Evolutionary conservation across 1,140 invertebrate genomes (phyloP).

Genomic region (Agrilus planipennis): DNA sequence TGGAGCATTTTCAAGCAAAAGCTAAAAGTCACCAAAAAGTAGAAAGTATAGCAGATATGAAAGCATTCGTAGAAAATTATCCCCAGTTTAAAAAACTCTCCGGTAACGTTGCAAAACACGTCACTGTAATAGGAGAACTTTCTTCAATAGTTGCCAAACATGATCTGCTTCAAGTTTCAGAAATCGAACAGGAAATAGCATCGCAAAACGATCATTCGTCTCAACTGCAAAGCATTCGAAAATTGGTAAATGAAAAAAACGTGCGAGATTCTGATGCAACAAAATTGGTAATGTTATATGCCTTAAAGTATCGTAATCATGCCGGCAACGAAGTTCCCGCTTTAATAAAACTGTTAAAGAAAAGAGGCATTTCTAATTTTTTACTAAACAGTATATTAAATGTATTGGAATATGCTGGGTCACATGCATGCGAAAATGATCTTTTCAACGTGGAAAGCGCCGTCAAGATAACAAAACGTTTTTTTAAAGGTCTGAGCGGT

Average conservation of each 20-base stretch:
- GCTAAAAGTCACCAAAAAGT: slow-evolving; percentile 94
- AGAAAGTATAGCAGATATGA: slow-evolving; percentile 98
- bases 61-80: slow-evolving; percentile 96
- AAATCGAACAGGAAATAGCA: slow-evolving; percentile 91
- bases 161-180: slow-evolving; percentile 83
- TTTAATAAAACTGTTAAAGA: slow-evolving; percentile 61
- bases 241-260: slow-evolving; percentile 31
- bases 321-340: slow-evolving; percentile 71
- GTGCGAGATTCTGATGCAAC: slow-evolving; percentile 70
- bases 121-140: slow-evolving; percentile 90
- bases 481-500: slow-evolving; percentile 83
- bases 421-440: slow-evolving; percentile 64
- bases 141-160: slow-evolving; percentile 70
- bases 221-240: slow-evolving; percentile 40
- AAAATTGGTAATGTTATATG: slow-evolving; percentile 86
- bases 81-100: slow-evolving; percentile 99
- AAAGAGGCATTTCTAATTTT: slow-evolving; percentile 48
- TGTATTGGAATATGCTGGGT: slow-evolving; percentile 70
- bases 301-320: slow-evolving; percentile 82
- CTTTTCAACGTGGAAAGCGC: slow-evolving; percentile 78
- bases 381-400: slow-evolving; percentile 51
- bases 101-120: slow-evolving; percentile 94
- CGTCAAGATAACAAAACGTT: slow-evolving; percentile 80
- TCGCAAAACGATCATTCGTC: slow-evolving; percentile 86
- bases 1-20: slow-evolving; percentile 96